phyloP scores from a whole-genome alignment of 2,113 vertebrate species.

The Myrmecophaga tridactyla region DNA sequence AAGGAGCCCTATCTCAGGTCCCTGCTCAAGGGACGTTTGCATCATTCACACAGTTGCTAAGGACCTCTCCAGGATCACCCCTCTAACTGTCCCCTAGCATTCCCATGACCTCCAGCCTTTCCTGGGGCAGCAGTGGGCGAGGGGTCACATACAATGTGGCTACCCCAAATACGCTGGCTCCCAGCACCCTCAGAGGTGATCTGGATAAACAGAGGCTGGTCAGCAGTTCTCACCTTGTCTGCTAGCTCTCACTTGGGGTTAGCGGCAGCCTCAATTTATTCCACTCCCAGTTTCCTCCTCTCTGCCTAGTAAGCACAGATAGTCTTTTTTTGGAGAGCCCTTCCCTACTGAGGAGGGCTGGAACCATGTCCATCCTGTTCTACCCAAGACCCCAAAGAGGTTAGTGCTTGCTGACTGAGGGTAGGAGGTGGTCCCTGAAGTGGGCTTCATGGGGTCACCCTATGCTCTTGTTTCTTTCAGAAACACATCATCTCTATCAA shows the following conservation, averaged over 20 bases:
- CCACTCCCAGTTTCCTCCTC: not conserved
- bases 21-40: not conserved
- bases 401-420: not conserved
- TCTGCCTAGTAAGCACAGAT: not conserved
- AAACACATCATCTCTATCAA: slow-evolving; percentile 92
- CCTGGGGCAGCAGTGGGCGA: not conserved
- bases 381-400: not conserved
- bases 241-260: not conserved
- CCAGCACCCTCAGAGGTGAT: not conserved
- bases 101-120: not conserved
- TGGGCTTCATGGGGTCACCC: not conserved
- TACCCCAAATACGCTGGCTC: not conserved
- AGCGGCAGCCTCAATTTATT: not conserved
- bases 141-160: not conserved
- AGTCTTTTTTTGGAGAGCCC: not conserved
- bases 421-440: not conserved
- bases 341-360: not conserved
- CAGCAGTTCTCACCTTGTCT: not conserved
- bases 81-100: rapidly evolving
- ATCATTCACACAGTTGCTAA: not conserved
- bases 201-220: not conserved
- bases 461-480: slow-evolving; percentile 67
- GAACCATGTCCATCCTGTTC: not conserved
- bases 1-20: not conserved
- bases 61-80: not conserved